Evolutionary conservation across 35 echinoderm and acorn worm genomes (phyloP).

Genomic region (Hemicentrotus pulcherrimus): DNA sequence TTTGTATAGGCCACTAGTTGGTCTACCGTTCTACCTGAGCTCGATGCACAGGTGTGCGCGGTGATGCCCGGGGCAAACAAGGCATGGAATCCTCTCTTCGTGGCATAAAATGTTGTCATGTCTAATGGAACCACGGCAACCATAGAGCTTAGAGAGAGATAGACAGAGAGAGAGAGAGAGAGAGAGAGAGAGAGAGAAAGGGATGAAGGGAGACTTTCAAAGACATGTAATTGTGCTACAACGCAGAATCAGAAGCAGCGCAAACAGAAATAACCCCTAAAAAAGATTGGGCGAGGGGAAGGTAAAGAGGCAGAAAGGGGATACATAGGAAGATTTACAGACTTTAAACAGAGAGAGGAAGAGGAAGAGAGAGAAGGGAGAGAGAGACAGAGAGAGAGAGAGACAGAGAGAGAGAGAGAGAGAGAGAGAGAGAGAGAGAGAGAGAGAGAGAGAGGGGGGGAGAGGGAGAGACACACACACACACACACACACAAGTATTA

Average conservation of each 20-base stretch:
- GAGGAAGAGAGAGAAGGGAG: too few relatives aligned
- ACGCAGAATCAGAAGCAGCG: background rate
- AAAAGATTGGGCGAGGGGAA: background rate
- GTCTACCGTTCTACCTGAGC: background rate
- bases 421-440: too few relatives aligned
- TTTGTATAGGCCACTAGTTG: constrained; percentile 37
- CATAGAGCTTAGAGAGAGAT: background rate
- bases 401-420: too few relatives aligned
- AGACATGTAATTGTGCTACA: background rate
- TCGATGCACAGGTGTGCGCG: constrained; percentile 28
- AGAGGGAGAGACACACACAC: too few relatives aligned
- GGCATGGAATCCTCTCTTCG: constrained; percentile 6
- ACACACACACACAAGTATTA: background rate
- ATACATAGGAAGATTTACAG: too few relatives aligned
- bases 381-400: too few relatives aligned
- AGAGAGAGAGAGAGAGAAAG: background rate
- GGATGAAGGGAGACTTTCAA: background rate
- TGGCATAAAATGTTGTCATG: constrained; percentile 24
- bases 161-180: background rate
- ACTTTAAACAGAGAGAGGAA: too few relatives aligned
- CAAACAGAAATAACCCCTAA: background rate
- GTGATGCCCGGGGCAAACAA: background rate
- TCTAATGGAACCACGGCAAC: constrained; percentile 37
- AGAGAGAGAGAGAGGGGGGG: too few relatives aligned
- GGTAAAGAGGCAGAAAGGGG: background rate